phyloP scores from a whole-genome alignment of 2,888 invertebrate species.

The Cosmorhoe ocellata region DNA sequence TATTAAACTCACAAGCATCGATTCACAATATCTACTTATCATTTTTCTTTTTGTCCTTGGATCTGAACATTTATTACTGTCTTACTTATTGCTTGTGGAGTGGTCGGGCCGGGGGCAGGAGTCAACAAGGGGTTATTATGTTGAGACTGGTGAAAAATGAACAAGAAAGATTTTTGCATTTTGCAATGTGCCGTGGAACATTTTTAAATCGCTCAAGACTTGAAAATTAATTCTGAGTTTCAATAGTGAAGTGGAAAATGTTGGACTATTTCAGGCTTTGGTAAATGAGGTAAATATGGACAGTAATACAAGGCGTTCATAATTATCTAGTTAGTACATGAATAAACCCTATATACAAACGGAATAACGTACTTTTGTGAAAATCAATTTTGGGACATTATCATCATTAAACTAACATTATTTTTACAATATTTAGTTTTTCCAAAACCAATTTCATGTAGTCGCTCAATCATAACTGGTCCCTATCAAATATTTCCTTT shows the following conservation, averaged over 20 bases:
- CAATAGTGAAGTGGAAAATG: conserved; percentile 20
- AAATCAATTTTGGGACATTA: too few relatives aligned
- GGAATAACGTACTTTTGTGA: too few relatives aligned
- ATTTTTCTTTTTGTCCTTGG: conserved; percentile 73
- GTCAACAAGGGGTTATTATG: conserved; percentile 80
- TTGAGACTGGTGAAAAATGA: conserved; percentile 75
- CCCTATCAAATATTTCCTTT: too few relatives aligned
- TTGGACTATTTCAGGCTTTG: conserved; percentile 14
- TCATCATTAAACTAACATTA: too few relatives aligned
- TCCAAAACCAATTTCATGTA: too few relatives aligned
- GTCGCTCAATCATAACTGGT: too few relatives aligned
- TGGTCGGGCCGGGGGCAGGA: conserved; percentile 68
- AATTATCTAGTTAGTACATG: too few relatives aligned
- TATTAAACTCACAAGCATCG: conserved; percentile 68
- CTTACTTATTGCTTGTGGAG: conserved; percentile 80
- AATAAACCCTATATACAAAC: too few relatives aligned
- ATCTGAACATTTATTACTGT: conserved; percentile 80
- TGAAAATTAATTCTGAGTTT: conserved; percentile 40
- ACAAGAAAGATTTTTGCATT: conserved; percentile 67
- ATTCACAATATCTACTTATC: conserved; percentile 77
- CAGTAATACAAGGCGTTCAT: too few relatives aligned
- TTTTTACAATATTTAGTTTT: too few relatives aligned
- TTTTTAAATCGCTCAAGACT: conserved; percentile 44
- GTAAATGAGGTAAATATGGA: too few relatives aligned
- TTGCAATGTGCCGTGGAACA: conserved; percentile 51